These are phyloP conservation scores for Galeopterus variegatus DNA, from an alignment of 2,113 vertebrate genomes.

Conservation along the genomic window DNA sequence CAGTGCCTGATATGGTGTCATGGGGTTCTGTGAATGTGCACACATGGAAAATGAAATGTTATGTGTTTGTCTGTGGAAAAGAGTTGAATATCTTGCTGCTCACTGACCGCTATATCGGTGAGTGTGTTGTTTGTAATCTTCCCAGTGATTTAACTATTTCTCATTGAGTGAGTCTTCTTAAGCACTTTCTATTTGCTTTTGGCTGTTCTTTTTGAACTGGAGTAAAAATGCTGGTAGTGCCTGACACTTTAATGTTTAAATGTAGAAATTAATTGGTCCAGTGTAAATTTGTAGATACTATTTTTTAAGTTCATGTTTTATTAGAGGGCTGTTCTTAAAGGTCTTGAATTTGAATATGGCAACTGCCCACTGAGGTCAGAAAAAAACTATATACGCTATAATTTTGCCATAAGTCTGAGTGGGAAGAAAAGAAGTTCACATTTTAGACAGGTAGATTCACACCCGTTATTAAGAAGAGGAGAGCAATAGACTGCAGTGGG, in stretches of 20 bases:
- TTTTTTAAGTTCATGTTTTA: background rate
- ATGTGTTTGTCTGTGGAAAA: background rate
- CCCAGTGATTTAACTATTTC: background rate
- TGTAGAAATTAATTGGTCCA: background rate
- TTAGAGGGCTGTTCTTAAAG: too few species aligned
- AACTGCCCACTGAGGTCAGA: too few species aligned
- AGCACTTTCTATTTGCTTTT: background rate
- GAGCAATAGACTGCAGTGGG: background rate
- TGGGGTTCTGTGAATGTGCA: background rate
- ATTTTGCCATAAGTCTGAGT: too few species aligned
- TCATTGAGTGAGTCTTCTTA: background rate
- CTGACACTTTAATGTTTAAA: conserved; percentile 7
- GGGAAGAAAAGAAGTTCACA: background rate
- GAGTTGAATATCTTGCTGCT: background rate
- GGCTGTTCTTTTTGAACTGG: background rate
- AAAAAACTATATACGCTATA: too few species aligned
- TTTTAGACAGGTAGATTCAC: background rate
- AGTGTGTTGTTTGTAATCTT: background rate
- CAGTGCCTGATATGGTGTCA: accelerated
- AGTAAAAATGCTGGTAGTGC: background rate
- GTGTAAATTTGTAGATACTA: background rate
- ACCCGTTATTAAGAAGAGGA: background rate
- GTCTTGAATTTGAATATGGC: too few species aligned
- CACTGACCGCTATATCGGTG: background rate
- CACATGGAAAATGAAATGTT: background rate